Evolutionary conservation across 1,140 invertebrate genomes (phyloP).

Genomic region (Leguminivora glycinivorella): DNA sequence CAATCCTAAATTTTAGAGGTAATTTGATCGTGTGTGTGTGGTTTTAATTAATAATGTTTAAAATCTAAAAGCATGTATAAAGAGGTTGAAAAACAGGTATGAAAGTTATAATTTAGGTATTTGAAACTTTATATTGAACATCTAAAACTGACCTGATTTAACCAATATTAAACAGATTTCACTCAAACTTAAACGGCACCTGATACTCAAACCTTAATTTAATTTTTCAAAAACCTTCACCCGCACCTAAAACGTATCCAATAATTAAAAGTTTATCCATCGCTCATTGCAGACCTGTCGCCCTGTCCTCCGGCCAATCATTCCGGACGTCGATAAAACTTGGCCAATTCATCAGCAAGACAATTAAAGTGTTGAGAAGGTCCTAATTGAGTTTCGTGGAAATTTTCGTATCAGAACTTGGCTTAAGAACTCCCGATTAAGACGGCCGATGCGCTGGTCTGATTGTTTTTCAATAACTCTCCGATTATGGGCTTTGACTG

Average conservation of each 20-base stretch:
- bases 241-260: constrained; percentile 16
- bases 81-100: no score
- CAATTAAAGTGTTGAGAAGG: constrained; percentile 36
- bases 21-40: no score
- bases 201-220: constrained; percentile 8
- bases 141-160: not conserved
- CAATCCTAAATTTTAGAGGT: no score
- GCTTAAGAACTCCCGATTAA: constrained; percentile 28
- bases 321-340: constrained; percentile 33
- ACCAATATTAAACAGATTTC: not conserved
- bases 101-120: not conserved
- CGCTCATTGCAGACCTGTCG: constrained; percentile 27
- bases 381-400: constrained; percentile 35
- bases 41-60: no score
- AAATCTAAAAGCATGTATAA: no score
- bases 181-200: not conserved
- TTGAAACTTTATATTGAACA: not conserved
- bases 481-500: constrained; percentile 14
- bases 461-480: constrained; percentile 28
- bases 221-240: constrained; percentile 16
- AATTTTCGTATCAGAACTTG: constrained; percentile 30
- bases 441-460: constrained; percentile 25
- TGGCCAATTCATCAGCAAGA: constrained; percentile 34
- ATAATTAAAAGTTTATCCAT: constrained; percentile 32
- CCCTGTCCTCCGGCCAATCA: constrained; percentile 37